Evolutionary conservation across 2,797 vertebrate genomes (phyloP).

Genomic region (Falco columbarius): DNA sequence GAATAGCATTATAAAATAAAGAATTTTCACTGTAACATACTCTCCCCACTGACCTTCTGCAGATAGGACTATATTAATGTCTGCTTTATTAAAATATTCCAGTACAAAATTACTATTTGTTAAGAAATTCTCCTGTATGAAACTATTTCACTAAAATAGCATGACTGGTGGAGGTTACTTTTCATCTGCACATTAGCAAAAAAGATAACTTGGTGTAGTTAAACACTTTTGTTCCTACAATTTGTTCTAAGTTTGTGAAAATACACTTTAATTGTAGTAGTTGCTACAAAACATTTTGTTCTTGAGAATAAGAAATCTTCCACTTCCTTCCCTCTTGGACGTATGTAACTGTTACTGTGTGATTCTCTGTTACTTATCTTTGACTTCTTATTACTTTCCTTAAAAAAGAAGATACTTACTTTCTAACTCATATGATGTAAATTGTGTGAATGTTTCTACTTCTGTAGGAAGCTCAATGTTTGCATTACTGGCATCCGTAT

Average conservation of each 20-base stretch:
- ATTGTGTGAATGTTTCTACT: conserved; percentile 55
- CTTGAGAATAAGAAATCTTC: neutral
- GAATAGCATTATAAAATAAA: neutral
- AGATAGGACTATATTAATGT: neutral
- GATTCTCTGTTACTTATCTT: neutral
- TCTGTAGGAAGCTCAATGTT: neutral
- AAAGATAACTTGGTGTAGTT: neutral
- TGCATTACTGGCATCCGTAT: neutral
- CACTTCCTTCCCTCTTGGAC: neutral
- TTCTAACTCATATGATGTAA: conserved; percentile 26
- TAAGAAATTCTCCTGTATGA: neutral
- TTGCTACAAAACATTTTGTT: neutral
- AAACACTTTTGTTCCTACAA: neutral
- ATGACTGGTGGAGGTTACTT: neutral
- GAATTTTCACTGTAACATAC: neutral
- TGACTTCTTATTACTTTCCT: neutral
- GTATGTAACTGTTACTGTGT: neutral
- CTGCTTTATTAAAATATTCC: neutral
- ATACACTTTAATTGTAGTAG: neutral
- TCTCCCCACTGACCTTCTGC: neutral
- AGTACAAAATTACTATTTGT: neutral
- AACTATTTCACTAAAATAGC: neutral
- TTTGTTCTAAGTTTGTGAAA: neutral
- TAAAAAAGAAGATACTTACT: conserved; percentile 62
- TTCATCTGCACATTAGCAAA: neutral